Base-by-base conservation (phyloP, 2,888 invertebrate species). In the Belgica antarctica region DNA sequence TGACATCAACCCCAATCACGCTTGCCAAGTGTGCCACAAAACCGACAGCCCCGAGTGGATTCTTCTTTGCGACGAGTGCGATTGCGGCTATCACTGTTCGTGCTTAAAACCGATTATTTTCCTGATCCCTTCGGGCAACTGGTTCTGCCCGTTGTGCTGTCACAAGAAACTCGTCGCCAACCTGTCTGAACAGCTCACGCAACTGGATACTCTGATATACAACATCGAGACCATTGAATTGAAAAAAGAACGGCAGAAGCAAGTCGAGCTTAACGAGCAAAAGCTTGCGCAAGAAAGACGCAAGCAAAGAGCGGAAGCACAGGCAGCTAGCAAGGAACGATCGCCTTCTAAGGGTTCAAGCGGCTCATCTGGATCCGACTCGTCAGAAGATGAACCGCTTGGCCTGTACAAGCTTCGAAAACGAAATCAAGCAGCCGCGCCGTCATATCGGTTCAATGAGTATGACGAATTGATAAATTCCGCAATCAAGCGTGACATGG, bases 81-180 rank as follows among this genome's bases (percentile, higher is more conserved):
- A 99, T 80, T 87, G 85, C 72, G 97, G 97, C n/a, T 97, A 94
- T 87, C 98, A 99, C 82, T 96, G 95, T 72, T 92, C 93, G 52
- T 99, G 98, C 77, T 85, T 98, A 41, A 87, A 92, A 72, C 98
- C 98, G 0, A 87, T 95, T 71, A 84, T 99, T 47, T 88, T 96
- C 81, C 86, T 93, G 28, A 92, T 99, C 75, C 99, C 98, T 0
- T 95, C 96, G 77, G 97, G 97, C 0, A 93, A 96, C 79, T 99
- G 98, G 99, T 94, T 87, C 81, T 99, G 99, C 80, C 98, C 98
- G 31, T 92, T 93, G 0, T 99, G 98, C 81, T 92, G 95, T 79
- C 98, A 98, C 81, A 93, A 92, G 75, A 85, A 90, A 80, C 73
- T 80, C 7, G 66, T 61, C 34, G 17, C 41, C 52, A 28, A 57